Percentiles rank a stretch among this genome's conserved stretches.
Evolutionary conservation across 2,888 invertebrate species (phyloP).

Genomic region (Drosophila demipolita): DNA sequence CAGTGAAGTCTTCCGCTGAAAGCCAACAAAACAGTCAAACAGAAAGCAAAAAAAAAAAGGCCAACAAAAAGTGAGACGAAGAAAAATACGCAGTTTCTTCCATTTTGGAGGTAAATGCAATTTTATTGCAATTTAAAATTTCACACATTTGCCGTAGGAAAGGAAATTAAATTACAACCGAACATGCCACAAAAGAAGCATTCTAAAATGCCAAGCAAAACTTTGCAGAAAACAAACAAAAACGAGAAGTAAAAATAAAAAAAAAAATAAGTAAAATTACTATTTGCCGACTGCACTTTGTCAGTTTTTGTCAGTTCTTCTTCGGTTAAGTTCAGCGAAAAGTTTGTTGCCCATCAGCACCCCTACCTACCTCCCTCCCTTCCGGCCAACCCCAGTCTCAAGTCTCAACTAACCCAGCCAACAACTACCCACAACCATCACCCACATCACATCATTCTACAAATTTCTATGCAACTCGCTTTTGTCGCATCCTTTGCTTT

Average conservation of each 20-base stretch:
- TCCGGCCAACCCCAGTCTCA: no score
- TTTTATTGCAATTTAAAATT: constrained; percentile 49
- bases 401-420: background rate
- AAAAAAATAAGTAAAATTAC: constrained; percentile 32
- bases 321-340: constrained; percentile 58
- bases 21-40: constrained; percentile 28
- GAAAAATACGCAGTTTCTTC: constrained; percentile 4
- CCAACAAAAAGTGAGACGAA: background rate
- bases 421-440: background rate
- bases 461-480: background rate
- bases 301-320: constrained; percentile 70
- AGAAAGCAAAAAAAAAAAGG: constrained; percentile 21
- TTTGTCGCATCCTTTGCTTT: constrained; percentile 22
- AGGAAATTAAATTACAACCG: constrained; percentile 40
- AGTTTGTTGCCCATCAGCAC: constrained; percentile 37
- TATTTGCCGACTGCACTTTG: constrained; percentile 68
- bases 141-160: constrained; percentile 31
- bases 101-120: constrained; percentile 8
- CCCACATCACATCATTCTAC: background rate
- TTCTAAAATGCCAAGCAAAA: constrained; percentile 17
- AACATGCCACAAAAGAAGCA: constrained; percentile 32
- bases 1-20: constrained; percentile 22
- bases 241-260: constrained; percentile 1
- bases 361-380: background rate
- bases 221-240: constrained; percentile 15